Conservation (phyloP, 2,113 vertebrate genomes). For the Rhinogobius similis region DNA sequence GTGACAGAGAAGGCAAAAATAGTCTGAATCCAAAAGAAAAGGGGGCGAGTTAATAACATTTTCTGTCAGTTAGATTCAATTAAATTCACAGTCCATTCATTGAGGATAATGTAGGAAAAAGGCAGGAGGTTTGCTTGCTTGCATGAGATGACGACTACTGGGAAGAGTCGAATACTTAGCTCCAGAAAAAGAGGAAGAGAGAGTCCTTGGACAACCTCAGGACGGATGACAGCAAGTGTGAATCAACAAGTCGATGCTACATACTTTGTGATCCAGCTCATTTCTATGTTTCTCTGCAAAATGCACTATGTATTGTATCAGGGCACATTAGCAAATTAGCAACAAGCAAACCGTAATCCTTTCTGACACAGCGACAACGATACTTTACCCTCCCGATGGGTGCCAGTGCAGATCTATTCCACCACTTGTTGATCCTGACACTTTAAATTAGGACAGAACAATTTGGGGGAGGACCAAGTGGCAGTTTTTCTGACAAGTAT, state of each 20-base stretch:
- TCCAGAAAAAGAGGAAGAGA: background rate
- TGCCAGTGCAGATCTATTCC: background rate
- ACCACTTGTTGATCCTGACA: background rate
- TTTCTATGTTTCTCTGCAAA: no score
- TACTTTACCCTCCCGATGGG: no score
- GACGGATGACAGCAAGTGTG: background rate
- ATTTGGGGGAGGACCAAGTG: no score
- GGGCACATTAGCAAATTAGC: background rate
- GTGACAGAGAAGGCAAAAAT: background rate
- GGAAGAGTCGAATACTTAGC: background rate
- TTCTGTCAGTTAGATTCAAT: constrained; percentile 11
- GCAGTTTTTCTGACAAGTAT: no score
- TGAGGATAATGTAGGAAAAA: background rate
- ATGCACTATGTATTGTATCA: background rate
- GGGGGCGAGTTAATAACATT: background rate
- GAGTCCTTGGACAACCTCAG: background rate
- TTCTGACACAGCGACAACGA: no score
- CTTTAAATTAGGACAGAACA: background rate
- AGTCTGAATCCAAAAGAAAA: background rate
- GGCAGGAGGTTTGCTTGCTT: background rate
- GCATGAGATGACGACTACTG: background rate
- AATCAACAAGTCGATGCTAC: background rate
- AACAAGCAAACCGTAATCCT: background rate
- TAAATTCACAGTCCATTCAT: background rate
- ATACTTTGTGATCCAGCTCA: background rate